Conservation (phyloP, 1,140 invertebrate species). For the Tigriopus japonicus region DNA sequence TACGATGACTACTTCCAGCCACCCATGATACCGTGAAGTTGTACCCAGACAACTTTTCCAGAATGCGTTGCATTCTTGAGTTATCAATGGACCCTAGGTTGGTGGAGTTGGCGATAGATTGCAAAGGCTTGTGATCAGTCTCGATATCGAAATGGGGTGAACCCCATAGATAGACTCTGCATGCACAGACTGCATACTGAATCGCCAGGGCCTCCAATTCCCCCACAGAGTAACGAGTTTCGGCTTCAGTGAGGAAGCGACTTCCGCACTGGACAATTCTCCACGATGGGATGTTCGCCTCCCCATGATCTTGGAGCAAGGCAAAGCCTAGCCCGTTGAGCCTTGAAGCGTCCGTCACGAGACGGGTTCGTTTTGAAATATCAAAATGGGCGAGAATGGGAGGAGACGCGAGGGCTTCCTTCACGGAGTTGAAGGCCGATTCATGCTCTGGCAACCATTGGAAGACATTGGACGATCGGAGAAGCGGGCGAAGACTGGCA, state of each 20-base stretch:
- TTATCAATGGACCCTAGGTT: constrained; percentile 19
- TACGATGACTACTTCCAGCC: not conserved
- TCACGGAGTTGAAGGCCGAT: too few relatives aligned
- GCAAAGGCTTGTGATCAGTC: constrained; percentile 23
- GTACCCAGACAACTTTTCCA: not conserved
- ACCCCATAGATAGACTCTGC: constrained; percentile 17
- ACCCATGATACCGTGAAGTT: not conserved
- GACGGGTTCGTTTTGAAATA: too few relatives aligned
- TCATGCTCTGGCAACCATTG: too few relatives aligned
- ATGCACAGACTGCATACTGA: constrained; percentile 18
- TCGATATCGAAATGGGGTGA: constrained; percentile 18
- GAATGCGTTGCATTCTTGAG: constrained; percentile 3
- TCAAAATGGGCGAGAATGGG: too few relatives aligned
- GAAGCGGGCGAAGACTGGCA: too few relatives aligned
- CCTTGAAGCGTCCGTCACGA: constrained; percentile 3
- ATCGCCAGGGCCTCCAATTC: constrained; percentile 20
- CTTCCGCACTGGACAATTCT: not conserved
- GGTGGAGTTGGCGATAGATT: constrained; percentile 19
- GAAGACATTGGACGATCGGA: too few relatives aligned
- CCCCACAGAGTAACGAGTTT: constrained; percentile 16
- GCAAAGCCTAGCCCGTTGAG: constrained; percentile 10
- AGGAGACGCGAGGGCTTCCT: too few relatives aligned
- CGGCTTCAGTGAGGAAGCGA: constrained; percentile 16
- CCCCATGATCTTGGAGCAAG: constrained; percentile 10
- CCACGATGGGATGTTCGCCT: not conserved